Base-by-base conservation (phyloP, 1,140 invertebrate species). In the Drosophila bocki region DNA sequence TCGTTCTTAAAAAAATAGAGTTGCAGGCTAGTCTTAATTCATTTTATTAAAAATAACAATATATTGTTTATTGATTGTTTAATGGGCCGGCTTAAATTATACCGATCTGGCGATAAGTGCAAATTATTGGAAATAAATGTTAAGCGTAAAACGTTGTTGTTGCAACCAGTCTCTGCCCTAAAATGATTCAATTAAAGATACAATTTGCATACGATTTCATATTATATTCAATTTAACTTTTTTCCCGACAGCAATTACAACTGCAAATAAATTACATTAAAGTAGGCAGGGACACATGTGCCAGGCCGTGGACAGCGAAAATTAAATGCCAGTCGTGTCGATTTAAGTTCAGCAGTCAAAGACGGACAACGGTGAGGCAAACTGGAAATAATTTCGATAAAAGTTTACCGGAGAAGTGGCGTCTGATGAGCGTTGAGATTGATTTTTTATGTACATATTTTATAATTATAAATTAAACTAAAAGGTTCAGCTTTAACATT, bases 161-260 rank as follows among this genome's bases (percentile, higher is more conserved):
- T 70, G 44, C 50, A 50, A 45, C 44, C 41, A 29, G 44, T 64
- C 68, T 41, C 48, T 74, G 51, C 47, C 54, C 62, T 61, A 75
- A 90, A 82, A 87, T 90, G 84, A 87, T 87, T 87, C 74, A 87
- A 87, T 87, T 87, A 87, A 87, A 90, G 85, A 90, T 88, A 87
- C 80, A 78, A 87, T 87, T 87, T 87, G 64, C 80, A 87, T 83
- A 42, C 76, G 48, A 69, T 69, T 76, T 70, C 42, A 44, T 62
- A 65, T 83, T 80, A 69, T 45, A 51, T 78, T 41, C 41, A 59
- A 54, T 59, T 57, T 47, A 56, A 44, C 53, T 69, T 62, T 71
- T 65, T 72, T 29, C 41, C 22, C 53, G 59, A 76, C 56, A 74
- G 47, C 68, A 88, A 90, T 90, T 88, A 90, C 85, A 90, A 62